Percentiles rank a stretch among this genome's conserved stretches.
Evolutionary conservation across 2,888 invertebrate species (phyloP).

Genomic region (Idaea aversata): DNA sequence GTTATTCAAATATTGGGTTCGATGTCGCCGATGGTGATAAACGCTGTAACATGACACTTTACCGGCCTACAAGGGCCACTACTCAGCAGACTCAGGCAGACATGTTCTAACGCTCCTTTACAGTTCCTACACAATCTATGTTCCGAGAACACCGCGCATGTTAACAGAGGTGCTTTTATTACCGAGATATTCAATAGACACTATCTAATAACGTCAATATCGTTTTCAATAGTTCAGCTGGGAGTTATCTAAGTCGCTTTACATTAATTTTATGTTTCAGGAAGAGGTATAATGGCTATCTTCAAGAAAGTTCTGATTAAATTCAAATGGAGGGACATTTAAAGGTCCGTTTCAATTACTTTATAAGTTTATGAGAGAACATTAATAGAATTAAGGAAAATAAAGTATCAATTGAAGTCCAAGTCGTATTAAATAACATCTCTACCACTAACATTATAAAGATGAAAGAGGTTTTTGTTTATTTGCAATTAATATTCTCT

Average conservation of each 20-base stretch:
- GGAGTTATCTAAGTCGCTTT: constrained; percentile 44
- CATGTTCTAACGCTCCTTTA: constrained; percentile 16
- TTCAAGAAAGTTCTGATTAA: not conserved
- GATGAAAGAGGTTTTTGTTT: no score
- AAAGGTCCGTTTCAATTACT: not conserved
- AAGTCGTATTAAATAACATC: not conserved
- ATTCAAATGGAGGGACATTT: not conserved
- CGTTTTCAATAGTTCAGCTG: constrained; percentile 39
- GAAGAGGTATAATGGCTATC: not conserved
- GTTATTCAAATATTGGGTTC: constrained; percentile 57
- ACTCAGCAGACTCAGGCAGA: constrained; percentile 17
- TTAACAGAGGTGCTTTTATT: constrained; percentile 40
- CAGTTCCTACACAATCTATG: constrained; percentile 28
- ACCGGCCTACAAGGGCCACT: constrained; percentile 42
- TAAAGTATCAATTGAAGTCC: not conserved
- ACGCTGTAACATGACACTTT: constrained; percentile 55
- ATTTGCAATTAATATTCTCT: no score
- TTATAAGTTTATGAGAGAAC: not conserved
- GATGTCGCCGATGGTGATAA: constrained; percentile 50
- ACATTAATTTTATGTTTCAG: constrained; percentile 28
- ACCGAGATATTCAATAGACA: constrained; percentile 43
- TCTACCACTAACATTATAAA: no score
- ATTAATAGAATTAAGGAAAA: not conserved
- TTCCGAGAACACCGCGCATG: constrained; percentile 19
- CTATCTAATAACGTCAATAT: constrained; percentile 43